Conservation (phyloP, 1,140 invertebrate genomes). For the Branchinecta lynchi region DNA sequence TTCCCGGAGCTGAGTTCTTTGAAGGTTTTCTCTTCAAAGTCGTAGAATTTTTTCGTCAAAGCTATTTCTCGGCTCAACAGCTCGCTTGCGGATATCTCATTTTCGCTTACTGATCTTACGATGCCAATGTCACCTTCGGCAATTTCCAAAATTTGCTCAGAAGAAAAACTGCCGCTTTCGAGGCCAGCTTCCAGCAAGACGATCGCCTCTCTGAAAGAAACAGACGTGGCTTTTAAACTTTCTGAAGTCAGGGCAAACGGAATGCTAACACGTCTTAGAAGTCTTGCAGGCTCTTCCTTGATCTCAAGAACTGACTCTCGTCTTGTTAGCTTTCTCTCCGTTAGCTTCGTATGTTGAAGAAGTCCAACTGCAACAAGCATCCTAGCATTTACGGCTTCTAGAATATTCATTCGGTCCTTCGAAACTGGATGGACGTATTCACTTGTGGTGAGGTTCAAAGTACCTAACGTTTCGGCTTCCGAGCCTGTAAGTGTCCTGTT, state of each 20-base stretch:
- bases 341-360: not conserved
- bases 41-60: constrained; percentile 40
- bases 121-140: not conserved
- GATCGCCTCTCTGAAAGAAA: not conserved
- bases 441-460: not conserved
- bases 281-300: constrained; percentile 34
- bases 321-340: constrained; percentile 42
- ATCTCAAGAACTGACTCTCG: constrained; percentile 40
- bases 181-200: not conserved
- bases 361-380: not conserved
- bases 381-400: not conserved
- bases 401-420: not conserved
- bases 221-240: not conserved
- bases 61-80: constrained; percentile 7
- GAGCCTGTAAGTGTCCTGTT: too few species aligned
- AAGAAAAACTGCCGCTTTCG: not conserved
- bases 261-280: not conserved
- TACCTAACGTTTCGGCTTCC: not conserved
- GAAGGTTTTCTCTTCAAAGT: constrained; percentile 54
- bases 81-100: not conserved
- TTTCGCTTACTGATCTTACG: constrained; percentile 7
- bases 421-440: not conserved
- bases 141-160: not conserved
- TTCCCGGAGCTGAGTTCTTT: constrained; percentile 56
- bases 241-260: not conserved